Conservation (phyloP, 2,888 invertebrate genomes). For the Lordiphosa fenestrarum region DNA sequence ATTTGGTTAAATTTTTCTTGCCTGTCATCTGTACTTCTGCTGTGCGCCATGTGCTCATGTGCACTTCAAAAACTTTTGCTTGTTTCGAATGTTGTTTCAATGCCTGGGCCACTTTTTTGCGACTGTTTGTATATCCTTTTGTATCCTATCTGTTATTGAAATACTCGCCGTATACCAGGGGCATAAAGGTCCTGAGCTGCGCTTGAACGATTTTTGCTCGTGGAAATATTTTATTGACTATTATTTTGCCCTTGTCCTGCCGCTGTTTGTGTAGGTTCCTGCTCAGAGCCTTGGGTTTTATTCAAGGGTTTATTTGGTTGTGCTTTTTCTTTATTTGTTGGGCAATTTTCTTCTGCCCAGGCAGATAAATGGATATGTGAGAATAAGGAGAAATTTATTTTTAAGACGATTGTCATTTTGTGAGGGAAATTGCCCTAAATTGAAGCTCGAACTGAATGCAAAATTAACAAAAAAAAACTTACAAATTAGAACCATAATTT, state of each 20-base stretch:
- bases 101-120: slow-evolving; percentile 34
- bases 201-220: slow-evolving; percentile 59
- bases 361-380: slow-evolving; percentile 23
- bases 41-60: background rate
- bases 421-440: too few species aligned
- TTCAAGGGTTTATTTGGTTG: slow-evolving; percentile 38
- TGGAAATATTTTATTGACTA: slow-evolving; percentile 72
- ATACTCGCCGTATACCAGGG: slow-evolving; percentile 4
- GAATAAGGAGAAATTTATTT: slow-evolving; percentile 28
- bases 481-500: too few species aligned
- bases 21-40: slow-evolving; percentile 48
- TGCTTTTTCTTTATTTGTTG: slow-evolving; percentile 28
- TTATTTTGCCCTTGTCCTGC: slow-evolving; percentile 51
- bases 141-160: slow-evolving; percentile 18
- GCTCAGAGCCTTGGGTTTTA: slow-evolving; percentile 27
- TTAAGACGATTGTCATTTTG: slow-evolving; percentile 8
- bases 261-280: slow-evolving; percentile 27
- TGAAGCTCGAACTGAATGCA: too few species aligned
- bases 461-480: too few species aligned
- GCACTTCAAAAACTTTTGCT: slow-evolving; percentile 61
- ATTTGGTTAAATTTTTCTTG: slow-evolving; percentile 55
- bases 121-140: background rate
- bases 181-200: slow-evolving; percentile 45
- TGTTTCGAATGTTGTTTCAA: slow-evolving; percentile 40
- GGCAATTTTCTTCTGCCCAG: slow-evolving; percentile 28